These are phyloP conservation scores for Phalacrocorax aristotelis DNA, from an alignment of 2,113 vertebrate species.

Conservation along the genomic window DNA sequence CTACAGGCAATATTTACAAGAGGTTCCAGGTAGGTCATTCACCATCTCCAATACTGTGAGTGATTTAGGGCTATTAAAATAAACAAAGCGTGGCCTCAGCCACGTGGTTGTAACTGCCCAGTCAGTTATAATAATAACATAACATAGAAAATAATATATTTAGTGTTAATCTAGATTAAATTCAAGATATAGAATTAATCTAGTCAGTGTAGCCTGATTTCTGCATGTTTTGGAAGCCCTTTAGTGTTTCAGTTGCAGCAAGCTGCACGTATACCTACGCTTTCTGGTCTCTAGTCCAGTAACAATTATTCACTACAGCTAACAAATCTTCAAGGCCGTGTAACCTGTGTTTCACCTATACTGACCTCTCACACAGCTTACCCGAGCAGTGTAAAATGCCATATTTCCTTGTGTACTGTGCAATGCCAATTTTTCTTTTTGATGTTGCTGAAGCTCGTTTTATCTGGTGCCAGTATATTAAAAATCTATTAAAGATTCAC, in stretches of 20 bases:
- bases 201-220: neutral
- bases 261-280: neutral
- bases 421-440: neutral
- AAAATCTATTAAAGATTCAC: constrained; percentile 54
- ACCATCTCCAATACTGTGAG: neutral
- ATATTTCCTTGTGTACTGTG: neutral
- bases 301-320: constrained; percentile 14
- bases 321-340: neutral
- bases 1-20: neutral
- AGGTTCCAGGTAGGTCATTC: neutral
- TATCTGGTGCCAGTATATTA: constrained; percentile 38
- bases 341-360: constrained; percentile 41
- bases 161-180: neutral
- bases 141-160: neutral
- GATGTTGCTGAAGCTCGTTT: constrained; percentile 11
- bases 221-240: neutral
- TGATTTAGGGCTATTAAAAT: neutral
- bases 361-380: constrained; percentile 14
- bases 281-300: neutral
- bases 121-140: neutral
- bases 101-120: neutral
- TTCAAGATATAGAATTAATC: neutral
- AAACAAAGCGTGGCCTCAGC: neutral
- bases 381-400: neutral
- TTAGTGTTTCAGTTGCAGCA: neutral